Evolutionary conservation across 2,888 invertebrate genomes (phyloP), one percentile per base, ranked within the genome.

Genomic region (Toxonevra muliebris): DNA sequence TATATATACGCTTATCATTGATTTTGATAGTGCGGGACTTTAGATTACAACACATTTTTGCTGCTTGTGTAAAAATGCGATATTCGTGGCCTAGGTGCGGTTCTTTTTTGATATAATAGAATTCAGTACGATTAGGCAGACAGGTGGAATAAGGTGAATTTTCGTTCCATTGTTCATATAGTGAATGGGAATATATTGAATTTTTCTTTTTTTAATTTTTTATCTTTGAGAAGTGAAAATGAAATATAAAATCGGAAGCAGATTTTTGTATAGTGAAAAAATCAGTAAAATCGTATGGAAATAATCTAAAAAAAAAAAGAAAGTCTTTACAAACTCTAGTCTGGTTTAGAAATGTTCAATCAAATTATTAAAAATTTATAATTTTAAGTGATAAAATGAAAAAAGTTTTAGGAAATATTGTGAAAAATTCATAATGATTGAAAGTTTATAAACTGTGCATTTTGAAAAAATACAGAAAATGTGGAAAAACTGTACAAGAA

Each of bases 91-190:
- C 40, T 70, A 72, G 77, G 77, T 65, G 75, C 73, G 75, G 76
- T 74, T 75, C 71, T 65, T 75, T 63, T 70, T 41, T 52, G 55
- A 52, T 68, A 64, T 65, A 55, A 40, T 48, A 62, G 41, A 52
- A 66, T 20, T 76, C 74, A 81, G 80, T 80, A 75, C 78, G 76
- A 79, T 73, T 75, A 76, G 70, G 70, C 61, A 67, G 75, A 73
- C 79, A 78, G 78, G 79, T 79, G 77, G 71, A 78, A 76, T 67
- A 79, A 81, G 81, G 80, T 81, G 76, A 66, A 71, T 54, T 65
- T 50, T 57, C 11, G n/a, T 48, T 12, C 8, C 15, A n/a, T 2
- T n/a, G n/a, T n/a, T n/a, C n/a, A n/a, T n/a, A 3, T 48, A 8
- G 12, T 8, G 12, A 62, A 20, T 8, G 50, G 59, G 45, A 66